These are phyloP conservation scores for Drosophila seguyi DNA, from an alignment of 1,140 invertebrate species.

Conservation along the genomic window DNA sequence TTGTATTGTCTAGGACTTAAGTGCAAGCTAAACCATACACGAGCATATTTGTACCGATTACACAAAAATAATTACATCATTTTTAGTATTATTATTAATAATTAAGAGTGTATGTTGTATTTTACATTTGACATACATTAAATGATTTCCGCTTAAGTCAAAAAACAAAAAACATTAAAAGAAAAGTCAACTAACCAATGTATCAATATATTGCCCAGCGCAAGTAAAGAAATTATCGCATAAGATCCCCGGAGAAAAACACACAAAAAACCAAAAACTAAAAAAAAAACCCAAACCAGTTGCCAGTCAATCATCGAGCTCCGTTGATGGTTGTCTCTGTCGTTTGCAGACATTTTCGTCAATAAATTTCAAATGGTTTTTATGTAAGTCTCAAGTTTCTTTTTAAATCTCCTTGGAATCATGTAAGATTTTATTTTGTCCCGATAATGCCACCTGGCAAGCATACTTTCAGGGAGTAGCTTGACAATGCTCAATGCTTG, in stretches of 20 bases:
- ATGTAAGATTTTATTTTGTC: too few relatives aligned
- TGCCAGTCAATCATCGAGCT: constrained; percentile 49
- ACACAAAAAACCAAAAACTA: not conserved
- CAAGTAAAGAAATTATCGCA: constrained; percentile 43
- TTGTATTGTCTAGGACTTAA: constrained; percentile 55
- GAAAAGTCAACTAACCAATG: constrained; percentile 40
- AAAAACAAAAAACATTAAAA: not conserved
- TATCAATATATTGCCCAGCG: constrained; percentile 47
- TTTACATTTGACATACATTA: constrained; percentile 71
- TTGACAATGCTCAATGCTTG: too few relatives aligned
- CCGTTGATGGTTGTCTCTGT: constrained; percentile 50
- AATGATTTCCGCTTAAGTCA: constrained; percentile 71
- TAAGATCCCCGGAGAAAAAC: constrained; percentile 15
- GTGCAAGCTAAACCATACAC: constrained; percentile 54
- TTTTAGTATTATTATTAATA: constrained; percentile 54
- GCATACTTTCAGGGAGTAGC: too few relatives aligned
- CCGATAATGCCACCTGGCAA: too few relatives aligned
- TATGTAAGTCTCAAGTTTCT: constrained; percentile 17
- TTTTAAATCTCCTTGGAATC: not conserved
- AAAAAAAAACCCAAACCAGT: constrained; percentile 22
- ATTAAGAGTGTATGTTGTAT: constrained; percentile 72
- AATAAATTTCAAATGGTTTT: constrained; percentile 54
- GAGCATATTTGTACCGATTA: constrained; percentile 46
- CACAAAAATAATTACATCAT: constrained; percentile 50
- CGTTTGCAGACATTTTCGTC: constrained; percentile 49